Conservation (phyloP, 2,797 vertebrate species). For the Chromobotia macracanthus region DNA sequence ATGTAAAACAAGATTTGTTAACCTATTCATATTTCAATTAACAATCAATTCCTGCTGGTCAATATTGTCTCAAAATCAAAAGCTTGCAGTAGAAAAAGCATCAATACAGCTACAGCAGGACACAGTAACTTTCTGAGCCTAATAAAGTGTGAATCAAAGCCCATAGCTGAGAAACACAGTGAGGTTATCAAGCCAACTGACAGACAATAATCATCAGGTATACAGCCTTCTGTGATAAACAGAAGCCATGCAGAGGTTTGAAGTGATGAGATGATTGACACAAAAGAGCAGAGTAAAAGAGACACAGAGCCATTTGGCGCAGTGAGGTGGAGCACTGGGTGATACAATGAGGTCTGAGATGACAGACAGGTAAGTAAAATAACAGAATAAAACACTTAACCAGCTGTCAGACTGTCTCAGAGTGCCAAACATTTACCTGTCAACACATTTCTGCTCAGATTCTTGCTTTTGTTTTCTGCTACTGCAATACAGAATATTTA, state of each 20-base stretch:
- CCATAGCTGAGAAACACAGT: slow-evolving; percentile 8
- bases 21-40: neutral
- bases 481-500: neutral
- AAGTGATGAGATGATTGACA: slow-evolving; percentile 47
- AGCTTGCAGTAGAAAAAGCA: neutral
- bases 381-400: slow-evolving; percentile 25
- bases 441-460: slow-evolving; percentile 60
- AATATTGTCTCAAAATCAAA: slow-evolving; percentile 2
- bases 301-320: neutral
- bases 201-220: slow-evolving; percentile 39
- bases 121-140: neutral
- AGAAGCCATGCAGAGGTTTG: slow-evolving; percentile 54
- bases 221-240: slow-evolving; percentile 32
- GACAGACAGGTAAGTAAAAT: slow-evolving; percentile 36
- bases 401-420: slow-evolving; percentile 44
- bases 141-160: neutral
- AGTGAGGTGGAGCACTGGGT: slow-evolving; percentile 6
- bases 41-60: slow-evolving; percentile 1
- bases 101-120: neutral
- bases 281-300: neutral
- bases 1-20: slow-evolving; percentile 22
- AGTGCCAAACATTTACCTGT: slow-evolving; percentile 51
- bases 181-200: slow-evolving; percentile 31
- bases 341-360: slow-evolving; percentile 30
- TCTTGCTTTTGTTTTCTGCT: slow-evolving; percentile 18